These are phyloP conservation scores for Odontophorus gujanensis DNA, from an alignment of 2,113 vertebrate genomes.

Conservation along the genomic window DNA sequence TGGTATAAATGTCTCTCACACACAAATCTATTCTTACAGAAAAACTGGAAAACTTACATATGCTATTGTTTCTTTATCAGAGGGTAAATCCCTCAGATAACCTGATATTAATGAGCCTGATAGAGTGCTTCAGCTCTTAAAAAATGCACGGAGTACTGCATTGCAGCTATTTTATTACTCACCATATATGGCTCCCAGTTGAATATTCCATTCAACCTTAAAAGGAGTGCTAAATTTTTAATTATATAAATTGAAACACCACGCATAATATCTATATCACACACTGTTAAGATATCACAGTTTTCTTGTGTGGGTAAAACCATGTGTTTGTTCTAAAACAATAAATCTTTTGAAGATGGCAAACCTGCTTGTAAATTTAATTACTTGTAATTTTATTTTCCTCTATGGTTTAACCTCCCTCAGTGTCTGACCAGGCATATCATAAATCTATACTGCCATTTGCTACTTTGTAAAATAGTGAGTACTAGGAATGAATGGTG, in stretches of 20 bases:
- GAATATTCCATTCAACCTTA: conserved; percentile 71
- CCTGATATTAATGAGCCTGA: conserved; percentile 40
- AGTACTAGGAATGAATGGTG: conserved; percentile 55
- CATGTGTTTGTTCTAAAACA: conserved; percentile 62
- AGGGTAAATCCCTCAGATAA: conserved; percentile 32
- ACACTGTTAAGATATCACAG: conserved; percentile 42
- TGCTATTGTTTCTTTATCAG: not conserved
- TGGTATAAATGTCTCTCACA: not conserved
- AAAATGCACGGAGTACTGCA: conserved; percentile 67
- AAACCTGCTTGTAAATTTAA: conserved; percentile 85
- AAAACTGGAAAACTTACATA: not conserved
- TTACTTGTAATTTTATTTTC: conserved; percentile 87
- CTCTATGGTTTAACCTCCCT: conserved; percentile 82
- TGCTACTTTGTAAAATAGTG: conserved; percentile 67
- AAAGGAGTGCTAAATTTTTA: conserved; percentile 76
- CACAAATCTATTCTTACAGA: not conserved
- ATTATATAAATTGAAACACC: conserved; percentile 80
- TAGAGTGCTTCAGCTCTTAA: conserved; percentile 64
- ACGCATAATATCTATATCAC: conserved; percentile 69
- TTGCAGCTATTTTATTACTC: conserved; percentile 72
- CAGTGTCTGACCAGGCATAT: conserved; percentile 69
- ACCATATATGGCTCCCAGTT: conserved; percentile 55
- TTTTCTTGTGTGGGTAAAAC: conserved; percentile 62
- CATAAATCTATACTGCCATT: conserved; percentile 79
- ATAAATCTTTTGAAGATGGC: conserved; percentile 80